phyloP scores from a whole-genome alignment of 2,888 invertebrate genomes.

The Xanthia togata region DNA sequence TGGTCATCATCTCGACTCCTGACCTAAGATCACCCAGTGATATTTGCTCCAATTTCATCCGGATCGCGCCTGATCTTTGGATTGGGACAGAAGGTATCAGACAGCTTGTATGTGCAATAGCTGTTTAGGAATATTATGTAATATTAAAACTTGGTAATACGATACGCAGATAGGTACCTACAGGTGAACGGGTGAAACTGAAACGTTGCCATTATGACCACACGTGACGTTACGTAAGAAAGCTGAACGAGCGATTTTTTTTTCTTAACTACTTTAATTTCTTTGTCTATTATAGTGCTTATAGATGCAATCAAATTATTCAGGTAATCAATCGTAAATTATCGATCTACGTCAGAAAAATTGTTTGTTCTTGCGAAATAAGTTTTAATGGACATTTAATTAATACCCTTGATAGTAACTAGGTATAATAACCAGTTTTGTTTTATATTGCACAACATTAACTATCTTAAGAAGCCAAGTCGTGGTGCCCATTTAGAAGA shows the following conservation, averaged over 20 bases:
- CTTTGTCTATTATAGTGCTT: background rate
- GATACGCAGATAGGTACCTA: background rate
- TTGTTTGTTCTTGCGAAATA: conserved; percentile 8
- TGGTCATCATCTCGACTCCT: conserved; percentile 62
- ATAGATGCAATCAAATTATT: background rate
- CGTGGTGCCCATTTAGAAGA: background rate
- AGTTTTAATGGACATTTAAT: conserved; percentile 26
- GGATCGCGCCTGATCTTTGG: conserved; percentile 69
- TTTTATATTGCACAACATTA: conserved; percentile 42
- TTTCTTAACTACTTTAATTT: background rate
- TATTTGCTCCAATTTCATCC: conserved; percentile 76
- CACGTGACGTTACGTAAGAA: background rate
- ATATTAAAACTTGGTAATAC: conserved; percentile 5
- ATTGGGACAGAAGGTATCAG: conserved; percentile 53
- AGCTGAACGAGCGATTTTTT: background rate
- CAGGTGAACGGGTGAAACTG: background rate
- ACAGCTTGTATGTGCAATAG: conserved; percentile 49
- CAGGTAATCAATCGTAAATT: background rate
- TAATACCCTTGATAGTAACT: conserved; percentile 3
- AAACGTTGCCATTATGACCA: background rate
- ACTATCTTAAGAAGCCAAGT: conserved; percentile 14
- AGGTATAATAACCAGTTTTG: conserved; percentile 6
- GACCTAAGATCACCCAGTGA: conserved; percentile 67
- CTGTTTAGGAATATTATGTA: conserved; percentile 21
- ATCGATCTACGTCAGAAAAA: background rate